These are phyloP conservation scores for Tiliacea aurago DNA, from an alignment of 2,888 invertebrate species.

Conservation along the genomic window DNA sequence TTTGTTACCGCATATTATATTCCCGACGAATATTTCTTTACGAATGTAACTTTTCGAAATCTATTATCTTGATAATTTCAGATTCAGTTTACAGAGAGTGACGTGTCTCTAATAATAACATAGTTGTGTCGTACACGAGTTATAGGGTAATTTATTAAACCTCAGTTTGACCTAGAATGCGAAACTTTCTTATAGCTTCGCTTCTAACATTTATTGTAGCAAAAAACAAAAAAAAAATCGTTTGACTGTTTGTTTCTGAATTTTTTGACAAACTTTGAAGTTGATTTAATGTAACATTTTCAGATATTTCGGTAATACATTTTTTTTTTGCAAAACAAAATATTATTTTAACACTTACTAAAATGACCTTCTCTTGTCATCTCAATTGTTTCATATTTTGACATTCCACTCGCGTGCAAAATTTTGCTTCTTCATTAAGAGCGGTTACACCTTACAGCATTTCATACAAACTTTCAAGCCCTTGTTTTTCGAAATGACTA, in stretches of 20 bases:
- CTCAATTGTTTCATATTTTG: slow-evolving; percentile 10
- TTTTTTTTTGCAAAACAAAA: not conserved
- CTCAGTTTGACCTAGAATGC: slow-evolving; percentile 54
- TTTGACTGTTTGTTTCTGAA: slow-evolving; percentile 7
- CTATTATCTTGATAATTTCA: slow-evolving; percentile 7
- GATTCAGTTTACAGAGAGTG: slow-evolving; percentile 1
- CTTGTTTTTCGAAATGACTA: no score
- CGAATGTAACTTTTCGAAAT: not conserved
- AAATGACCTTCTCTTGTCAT: slow-evolving; percentile 19
- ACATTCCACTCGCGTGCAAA: not conserved
- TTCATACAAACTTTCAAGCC: no score
- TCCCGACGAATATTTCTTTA: not conserved
- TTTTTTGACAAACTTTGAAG: slow-evolving; percentile 23
- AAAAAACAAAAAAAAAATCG: slow-evolving; percentile 13
- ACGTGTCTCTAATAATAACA: slow-evolving; percentile 38
- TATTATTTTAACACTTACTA: slow-evolving; percentile 1
- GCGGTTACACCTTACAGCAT: no score
- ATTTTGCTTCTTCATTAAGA: not conserved
- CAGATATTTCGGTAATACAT: not conserved
- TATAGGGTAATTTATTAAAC: slow-evolving; percentile 47
- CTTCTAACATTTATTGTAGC: slow-evolving; percentile 37
- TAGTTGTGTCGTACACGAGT: slow-evolving; percentile 30
- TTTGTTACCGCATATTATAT: not conserved
- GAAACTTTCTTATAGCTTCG: slow-evolving; percentile 1
- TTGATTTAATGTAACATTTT: slow-evolving; percentile 19